Base-by-base conservation (phyloP, 2,888 invertebrate species). In the Bellardia bayeri region DNA sequence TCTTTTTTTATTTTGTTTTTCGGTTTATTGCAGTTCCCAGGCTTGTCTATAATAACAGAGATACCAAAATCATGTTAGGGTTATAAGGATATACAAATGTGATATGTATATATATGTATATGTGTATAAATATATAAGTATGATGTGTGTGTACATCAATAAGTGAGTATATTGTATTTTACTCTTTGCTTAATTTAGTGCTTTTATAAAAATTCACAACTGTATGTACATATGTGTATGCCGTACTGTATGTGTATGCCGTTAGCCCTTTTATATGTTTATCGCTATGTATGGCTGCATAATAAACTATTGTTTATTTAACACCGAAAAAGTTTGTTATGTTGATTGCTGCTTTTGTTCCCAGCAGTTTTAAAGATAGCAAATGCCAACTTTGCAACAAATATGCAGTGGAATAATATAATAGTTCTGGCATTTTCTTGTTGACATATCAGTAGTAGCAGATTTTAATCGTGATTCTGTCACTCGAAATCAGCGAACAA, bases 291-390 rank as follows among this genome's bases (percentile, higher is more conserved):
- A 89, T 89, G 85, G 88, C 82, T 88, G 89, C 89, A 89, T 91
- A 91, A 90, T 91, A 90, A 91, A 92, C 92, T 92, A 92, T 91
- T 91, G 91, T 92, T 90, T 91, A 90, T 90, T 90, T 87, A 90
- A 88, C 90, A 90, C 90, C 90, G 91, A 91, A 90, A 91, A 90
- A 91, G 89, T 89, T 71, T 58, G 56, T 79, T 16, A 49, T 58
- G 30, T 33, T 23, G 71, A 58, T 76, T 64, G 89, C 68, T 79
- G 61, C 11, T 51, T 16, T 42, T 64, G 63, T 45, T 56, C 51
- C 89, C 89, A 88, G 37, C 37, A 37, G 37, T 37, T 37, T 37
- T 37, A 37, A 5, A 37, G 37, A 37, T 2, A 37, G 6, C 3
- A 37, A 37, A 6, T 37, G 4, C 11, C 11, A 8, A 42, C 7